These are phyloP conservation scores for Ichneumon xanthorius DNA, from an alignment of 2,888 invertebrate species.

Conservation along the genomic window DNA sequence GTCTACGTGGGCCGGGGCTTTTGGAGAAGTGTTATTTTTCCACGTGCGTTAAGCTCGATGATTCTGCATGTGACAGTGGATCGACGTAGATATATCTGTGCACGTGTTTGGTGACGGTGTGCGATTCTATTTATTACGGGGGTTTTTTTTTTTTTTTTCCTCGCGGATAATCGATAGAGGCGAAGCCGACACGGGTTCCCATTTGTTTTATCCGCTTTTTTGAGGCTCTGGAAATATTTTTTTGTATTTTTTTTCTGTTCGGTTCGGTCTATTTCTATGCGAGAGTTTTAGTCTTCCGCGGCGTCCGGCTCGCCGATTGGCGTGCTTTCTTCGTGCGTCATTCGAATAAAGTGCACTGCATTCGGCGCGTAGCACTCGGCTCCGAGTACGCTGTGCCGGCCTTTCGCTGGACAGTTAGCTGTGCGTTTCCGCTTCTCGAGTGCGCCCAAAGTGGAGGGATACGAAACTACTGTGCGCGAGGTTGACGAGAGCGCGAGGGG, in stretches of 20 bases:
- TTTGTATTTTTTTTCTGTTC: neutral
- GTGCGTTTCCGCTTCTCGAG: neutral
- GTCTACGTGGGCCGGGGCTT: conserved; percentile 27
- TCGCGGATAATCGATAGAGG: neutral
- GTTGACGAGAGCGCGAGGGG: neutral
- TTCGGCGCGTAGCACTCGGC: neutral
- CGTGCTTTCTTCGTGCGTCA: neutral
- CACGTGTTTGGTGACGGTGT: neutral
- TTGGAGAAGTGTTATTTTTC: conserved; percentile 12
- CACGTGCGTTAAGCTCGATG: neutral
- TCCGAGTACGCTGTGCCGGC: neutral
- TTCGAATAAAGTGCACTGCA: neutral
- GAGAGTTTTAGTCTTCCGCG: neutral
- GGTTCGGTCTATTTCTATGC: neutral
- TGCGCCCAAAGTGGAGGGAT: neutral
- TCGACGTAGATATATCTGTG: neutral
- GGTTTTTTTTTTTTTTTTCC: neutral
- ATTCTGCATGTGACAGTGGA: neutral
- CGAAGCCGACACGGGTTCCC: neutral
- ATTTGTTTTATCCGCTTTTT: neutral
- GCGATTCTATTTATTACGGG: neutral
- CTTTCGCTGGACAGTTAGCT: neutral
- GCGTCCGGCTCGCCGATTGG: neutral
- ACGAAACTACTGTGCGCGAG: neutral
- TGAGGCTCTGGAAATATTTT: neutral